Conservation (phyloP, 2,888 invertebrate species). For the Caenorhabditis sulstoni region DNA sequence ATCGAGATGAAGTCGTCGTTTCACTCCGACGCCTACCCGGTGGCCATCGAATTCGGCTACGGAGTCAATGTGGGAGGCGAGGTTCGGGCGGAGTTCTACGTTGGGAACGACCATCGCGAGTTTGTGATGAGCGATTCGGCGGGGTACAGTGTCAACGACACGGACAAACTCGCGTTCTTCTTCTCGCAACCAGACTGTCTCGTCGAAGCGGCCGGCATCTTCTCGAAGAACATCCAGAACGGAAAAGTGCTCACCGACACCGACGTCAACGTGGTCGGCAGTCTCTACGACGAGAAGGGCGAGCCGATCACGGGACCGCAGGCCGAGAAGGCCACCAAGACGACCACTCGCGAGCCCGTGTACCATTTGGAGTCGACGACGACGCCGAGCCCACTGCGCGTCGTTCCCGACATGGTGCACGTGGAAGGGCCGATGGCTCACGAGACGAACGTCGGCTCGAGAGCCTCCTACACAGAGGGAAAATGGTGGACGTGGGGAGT, state of each 20-base stretch:
- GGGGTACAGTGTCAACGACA: not conserved
- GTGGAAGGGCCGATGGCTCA: not conserved
- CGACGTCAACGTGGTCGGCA: not conserved
- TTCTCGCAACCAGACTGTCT: conserved; percentile 14
- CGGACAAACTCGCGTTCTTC: conserved; percentile 7
- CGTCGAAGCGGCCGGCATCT: conserved; percentile 1
- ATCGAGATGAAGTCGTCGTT: conserved; percentile 14
- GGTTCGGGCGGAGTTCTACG: conserved; percentile 10
- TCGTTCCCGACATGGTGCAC: not conserved
- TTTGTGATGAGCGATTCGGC: conserved; percentile 27
- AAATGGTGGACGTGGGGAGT: conserved; percentile 50
- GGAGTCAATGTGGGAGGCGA: not conserved
- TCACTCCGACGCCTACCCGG: not conserved
- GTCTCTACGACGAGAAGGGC: not conserved
- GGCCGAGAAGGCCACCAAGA: conserved; percentile 2
- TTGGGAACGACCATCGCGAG: conserved; percentile 41
- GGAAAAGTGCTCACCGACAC: conserved; percentile 1
- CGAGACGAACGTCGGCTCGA: not conserved
- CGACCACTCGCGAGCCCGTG: not conserved
- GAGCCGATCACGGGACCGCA: not conserved
- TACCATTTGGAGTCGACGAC: not conserved
- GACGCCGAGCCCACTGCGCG: not conserved
- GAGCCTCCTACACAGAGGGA: conserved; percentile 2
- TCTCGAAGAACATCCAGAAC: conserved; percentile 18
- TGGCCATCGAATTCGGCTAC: conserved; percentile 32